Percentiles rank a stretch among this genome's conserved stretches.
These are phyloP conservation scores for Acholoe squamosa DNA, from an alignment of 2,888 invertebrate species.

Conservation along the genomic window DNA sequence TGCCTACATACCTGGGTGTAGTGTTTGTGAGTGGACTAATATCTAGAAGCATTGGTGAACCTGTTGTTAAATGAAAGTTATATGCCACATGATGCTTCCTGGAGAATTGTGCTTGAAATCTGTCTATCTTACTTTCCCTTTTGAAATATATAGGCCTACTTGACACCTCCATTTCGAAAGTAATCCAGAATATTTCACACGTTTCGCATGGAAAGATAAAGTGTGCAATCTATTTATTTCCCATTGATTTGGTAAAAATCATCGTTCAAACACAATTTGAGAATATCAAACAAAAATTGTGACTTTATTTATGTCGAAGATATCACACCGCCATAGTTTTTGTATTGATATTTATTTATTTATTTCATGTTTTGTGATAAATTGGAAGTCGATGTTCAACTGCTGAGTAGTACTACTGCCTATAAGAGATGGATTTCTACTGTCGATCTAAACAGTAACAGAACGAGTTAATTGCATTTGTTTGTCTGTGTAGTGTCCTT, in stretches of 20 bases:
- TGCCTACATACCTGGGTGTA: neutral
- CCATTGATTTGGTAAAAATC: slow-evolving; percentile 24
- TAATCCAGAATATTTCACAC: neutral
- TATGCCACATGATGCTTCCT: neutral
- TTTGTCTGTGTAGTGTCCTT: slow-evolving; percentile 50
- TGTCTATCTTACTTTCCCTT: neutral
- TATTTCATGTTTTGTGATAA: slow-evolving; percentile 60
- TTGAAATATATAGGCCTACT: neutral
- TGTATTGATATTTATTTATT: slow-evolving; percentile 57
- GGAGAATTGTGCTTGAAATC: neutral
- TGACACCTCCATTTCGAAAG: neutral
- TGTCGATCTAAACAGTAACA: neutral
- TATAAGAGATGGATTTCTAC: neutral
- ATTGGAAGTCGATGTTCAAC: slow-evolving; percentile 51
- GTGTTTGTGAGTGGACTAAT: neutral
- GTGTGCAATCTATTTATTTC: slow-evolving; percentile 42
- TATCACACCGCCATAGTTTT: slow-evolving; percentile 3
- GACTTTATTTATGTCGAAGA: slow-evolving; percentile 12
- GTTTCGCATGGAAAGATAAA: neutral
- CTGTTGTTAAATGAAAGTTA: neutral
- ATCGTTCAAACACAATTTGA: slow-evolving; percentile 53
- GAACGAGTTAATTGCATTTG: slow-evolving; percentile 50
- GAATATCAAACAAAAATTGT: slow-evolving; percentile 49
- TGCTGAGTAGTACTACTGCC: slow-evolving; percentile 51
- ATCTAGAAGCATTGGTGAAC: neutral